These are phyloP conservation scores for Grantiella picta DNA, from an alignment of 2,113 vertebrate species.

Conservation along the genomic window DNA sequence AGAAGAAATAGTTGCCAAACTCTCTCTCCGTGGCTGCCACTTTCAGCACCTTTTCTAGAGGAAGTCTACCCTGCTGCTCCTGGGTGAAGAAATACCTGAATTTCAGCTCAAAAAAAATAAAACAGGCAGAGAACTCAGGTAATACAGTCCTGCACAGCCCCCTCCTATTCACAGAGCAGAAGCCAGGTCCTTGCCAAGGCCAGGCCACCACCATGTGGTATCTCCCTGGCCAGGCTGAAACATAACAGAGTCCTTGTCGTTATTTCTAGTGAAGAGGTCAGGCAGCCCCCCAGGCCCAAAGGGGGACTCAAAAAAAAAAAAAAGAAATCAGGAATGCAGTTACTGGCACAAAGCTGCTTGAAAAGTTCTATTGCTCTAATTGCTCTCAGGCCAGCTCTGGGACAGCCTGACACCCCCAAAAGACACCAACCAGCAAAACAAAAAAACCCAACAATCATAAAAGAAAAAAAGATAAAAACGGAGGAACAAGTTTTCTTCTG, in stretches of 20 bases:
- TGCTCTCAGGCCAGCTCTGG: neutral
- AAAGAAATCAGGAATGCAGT: too few species aligned
- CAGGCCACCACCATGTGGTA: neutral
- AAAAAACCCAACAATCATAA: neutral
- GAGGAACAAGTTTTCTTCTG: neutral
- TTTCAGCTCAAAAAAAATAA: neutral
- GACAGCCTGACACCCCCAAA: neutral
- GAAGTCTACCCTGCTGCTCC: slow-evolving; percentile 78
- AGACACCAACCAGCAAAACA: neutral
- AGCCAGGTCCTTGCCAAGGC: neutral
- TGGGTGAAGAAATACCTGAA: slow-evolving; percentile 39
- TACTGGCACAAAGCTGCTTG: neutral
- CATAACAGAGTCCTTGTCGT: neutral
- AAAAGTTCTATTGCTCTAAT: neutral
- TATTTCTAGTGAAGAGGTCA: neutral
- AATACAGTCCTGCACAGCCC: neutral
- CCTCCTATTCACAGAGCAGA: neutral
- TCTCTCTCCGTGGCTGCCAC: slow-evolving; percentile 78
- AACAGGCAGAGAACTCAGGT: neutral
- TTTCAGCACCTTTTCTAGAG: slow-evolving; percentile 79
- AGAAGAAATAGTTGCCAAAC: slow-evolving; percentile 90
- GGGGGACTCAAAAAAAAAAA: neutral
- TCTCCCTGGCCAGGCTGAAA: neutral
- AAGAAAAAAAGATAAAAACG: neutral
- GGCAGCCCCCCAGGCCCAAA: neutral